Evolutionary conservation across 2,888 invertebrate species (phyloP).

Genomic region (Trissoscelio sp.): DNA sequence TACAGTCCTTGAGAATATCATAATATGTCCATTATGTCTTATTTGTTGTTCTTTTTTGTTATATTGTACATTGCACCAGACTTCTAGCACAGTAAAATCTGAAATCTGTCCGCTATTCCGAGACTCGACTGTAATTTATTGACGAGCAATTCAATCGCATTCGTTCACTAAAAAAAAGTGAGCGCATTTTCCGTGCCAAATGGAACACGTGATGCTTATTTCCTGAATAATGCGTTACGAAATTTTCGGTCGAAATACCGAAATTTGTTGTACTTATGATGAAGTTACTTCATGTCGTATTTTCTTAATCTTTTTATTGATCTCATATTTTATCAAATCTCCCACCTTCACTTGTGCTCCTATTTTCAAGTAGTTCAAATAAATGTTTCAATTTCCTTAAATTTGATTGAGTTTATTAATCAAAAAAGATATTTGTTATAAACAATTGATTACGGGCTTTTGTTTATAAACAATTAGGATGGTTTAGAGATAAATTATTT

Average conservation of each 20-base stretch:
- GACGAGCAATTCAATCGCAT: not conserved
- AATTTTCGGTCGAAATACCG: not conserved
- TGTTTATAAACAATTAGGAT: too few species aligned
- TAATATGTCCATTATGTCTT: not conserved
- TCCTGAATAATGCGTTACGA: not conserved
- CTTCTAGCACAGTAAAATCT: too few species aligned
- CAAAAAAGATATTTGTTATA: too few species aligned
- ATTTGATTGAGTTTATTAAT: too few species aligned
- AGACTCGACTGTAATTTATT: too few species aligned
- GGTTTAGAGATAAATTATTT: too few species aligned
- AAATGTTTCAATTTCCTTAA: not conserved
- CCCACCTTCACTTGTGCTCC: constrained; percentile 26
- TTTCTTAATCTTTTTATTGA: constrained; percentile 43
- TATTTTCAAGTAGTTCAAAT: not conserved
- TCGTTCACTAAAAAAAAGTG: not conserved
- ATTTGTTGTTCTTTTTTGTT: not conserved
- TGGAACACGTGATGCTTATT: not conserved
- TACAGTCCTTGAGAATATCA: not conserved
- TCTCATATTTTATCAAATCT: constrained; percentile 48
- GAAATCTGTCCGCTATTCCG: too few species aligned
- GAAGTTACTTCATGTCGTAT: constrained; percentile 23
- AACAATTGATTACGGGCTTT: too few species aligned
- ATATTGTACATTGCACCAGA: too few species aligned
- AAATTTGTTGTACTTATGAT: not conserved
- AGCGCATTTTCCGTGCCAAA: not conserved